phyloP scores from a whole-genome alignment of 2,888 invertebrate species.

The Chymomyza amoena region DNA sequence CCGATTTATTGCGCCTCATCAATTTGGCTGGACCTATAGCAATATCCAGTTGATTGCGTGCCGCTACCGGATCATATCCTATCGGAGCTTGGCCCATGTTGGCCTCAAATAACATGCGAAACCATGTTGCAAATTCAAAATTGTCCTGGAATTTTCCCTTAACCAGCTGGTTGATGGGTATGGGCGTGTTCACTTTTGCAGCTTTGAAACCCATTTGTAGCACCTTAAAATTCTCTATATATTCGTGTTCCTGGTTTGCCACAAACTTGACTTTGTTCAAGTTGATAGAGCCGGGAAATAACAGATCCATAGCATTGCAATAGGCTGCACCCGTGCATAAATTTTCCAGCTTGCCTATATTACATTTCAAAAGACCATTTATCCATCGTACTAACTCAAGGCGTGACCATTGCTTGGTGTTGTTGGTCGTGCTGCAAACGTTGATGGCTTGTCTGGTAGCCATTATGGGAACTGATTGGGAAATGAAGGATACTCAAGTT shows the following conservation, averaged over 20 bases:
- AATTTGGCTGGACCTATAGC: not conserved
- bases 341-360: not conserved
- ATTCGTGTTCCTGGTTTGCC: conserved; percentile 13
- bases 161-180: conserved; percentile 10
- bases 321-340: conserved; percentile 24
- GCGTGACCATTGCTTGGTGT: not conserved
- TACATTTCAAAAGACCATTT: fast-evolving
- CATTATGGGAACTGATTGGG: not conserved
- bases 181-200: not conserved
- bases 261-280: conserved; percentile 16
- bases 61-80: not conserved
- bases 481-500: no score
- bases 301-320: conserved; percentile 23
- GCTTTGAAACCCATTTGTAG: conserved; percentile 13
- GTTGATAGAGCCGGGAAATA: conserved; percentile 15
- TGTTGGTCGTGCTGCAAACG: not conserved
- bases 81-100: not conserved
- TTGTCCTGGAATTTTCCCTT: conserved; percentile 14
- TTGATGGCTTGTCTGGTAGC: not conserved
- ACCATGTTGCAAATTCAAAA: conserved; percentile 28
- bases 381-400: not conserved
- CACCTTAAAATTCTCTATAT: conserved; percentile 15
- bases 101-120: conserved; percentile 11
- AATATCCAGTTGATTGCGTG: conserved; percentile 6
- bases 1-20: not conserved